Evolutionary conservation across 1,140 invertebrate species (phyloP), one percentile per base, ranked within the genome.

Genomic region (Fopius arisanus): DNA sequence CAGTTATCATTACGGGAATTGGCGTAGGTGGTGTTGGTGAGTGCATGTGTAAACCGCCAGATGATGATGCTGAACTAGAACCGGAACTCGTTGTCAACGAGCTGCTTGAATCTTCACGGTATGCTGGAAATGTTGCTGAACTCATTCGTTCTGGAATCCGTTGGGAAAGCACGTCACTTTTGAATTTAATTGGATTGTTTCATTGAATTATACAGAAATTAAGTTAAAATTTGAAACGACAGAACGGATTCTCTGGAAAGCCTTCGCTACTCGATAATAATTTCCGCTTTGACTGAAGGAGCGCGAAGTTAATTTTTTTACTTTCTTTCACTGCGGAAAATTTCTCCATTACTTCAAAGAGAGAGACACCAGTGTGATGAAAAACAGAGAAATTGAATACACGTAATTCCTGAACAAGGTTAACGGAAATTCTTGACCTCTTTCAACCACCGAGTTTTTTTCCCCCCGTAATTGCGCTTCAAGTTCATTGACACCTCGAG

Each of bases 1-100:
- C 72, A n/a, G 83, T 84, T 63, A 86, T 83, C 78, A 81, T 84
- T 28, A 86, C 83, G 19, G 84, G 81, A 68, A 86, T 86, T 16
- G 84, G 83, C 10, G 78, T 83, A 0, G 79, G 80, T 66, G 81
- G 80, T 21, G 79, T 83, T 7, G 62, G 62, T 65, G 76, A 71
- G 70, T 83, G 80, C 72, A 84, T 84, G 51, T 84, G 83, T 23
- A 86, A 59, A 9, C 83, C 83, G 28, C 83, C 83, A 3, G 72
- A 77, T 5, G 83, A 86, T 9, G 84, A 84, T 26, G 78, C 81
- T 41, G 81, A 75, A 72, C 84, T 86, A 33, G 82, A 83, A 40
- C 80, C 81, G 54, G 83, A 85, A 70, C 79, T 79, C 23, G 80
- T 84, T 28, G 82, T 83, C 72, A 84, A 59, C 12, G 83, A 86